Base-by-base conservation (phyloP, 2,797 vertebrate species). In the Cetoscarus ocellatus region DNA sequence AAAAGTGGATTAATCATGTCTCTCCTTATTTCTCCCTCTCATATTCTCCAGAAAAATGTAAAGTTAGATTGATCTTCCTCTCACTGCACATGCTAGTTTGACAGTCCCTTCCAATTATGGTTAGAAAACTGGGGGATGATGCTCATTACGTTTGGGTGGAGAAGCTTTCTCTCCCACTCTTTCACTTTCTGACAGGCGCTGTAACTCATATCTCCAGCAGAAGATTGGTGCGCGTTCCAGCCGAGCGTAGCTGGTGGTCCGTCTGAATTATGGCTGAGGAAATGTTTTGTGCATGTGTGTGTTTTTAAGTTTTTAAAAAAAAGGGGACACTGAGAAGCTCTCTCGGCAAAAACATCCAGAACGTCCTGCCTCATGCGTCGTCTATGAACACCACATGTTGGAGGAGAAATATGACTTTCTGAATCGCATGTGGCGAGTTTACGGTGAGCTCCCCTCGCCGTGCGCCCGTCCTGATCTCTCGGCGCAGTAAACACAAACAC, bases 361-460 rank as follows among this genome's bases (percentile, higher is more conserved):
- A 90, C 80, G 76, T 81, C 59, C 63, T 61, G 55, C 83, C 70
- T 86, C 87, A 87, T 91, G 88, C 87, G 84, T 82, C 63, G 87
- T 90, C 88, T 92, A 93, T 90, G 86, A 91, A 79, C 86, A 91
- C 89, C 94, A 93, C 87, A 94, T 94, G 92, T 92, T 91, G 82
- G 87, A 73, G 84, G 88, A 85, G 71, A 92, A 91, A 91, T 88
- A 93, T 62, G 81, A 80, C 82, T 91, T 83, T 77, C 84, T 88
- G 91, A 93, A 94, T 92, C 80, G 90, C 84, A 90, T 88, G 87
- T 92, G 93, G 90, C 88, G 86, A 88, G 86, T 93, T 91, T 90
- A 88, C 84, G 82, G 82, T 84, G 72, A 67, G 56, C 75, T 80
- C 75, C 63, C 65, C 85, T 76, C 61, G 34, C 71, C 80, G 74